phyloP scores from a whole-genome alignment of 1,140 invertebrate genomes.

The Lepeophtheirus salmonis region DNA sequence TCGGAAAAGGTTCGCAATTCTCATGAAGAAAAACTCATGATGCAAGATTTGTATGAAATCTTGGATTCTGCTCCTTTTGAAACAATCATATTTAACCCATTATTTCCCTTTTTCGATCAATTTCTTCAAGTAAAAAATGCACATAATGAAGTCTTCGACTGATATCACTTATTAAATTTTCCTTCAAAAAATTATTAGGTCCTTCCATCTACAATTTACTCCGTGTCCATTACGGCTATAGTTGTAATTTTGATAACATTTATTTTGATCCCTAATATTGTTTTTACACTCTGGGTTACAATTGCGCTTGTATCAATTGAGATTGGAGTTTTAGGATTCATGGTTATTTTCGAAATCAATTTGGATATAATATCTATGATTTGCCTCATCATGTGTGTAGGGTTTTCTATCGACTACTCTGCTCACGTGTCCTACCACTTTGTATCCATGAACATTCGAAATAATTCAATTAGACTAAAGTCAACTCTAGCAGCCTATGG shows the following conservation, averaged over 20 bases:
- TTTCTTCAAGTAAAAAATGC: too few relatives aligned
- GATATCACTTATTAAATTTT: too few relatives aligned
- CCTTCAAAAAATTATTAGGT: too few relatives aligned
- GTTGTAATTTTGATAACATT: constrained; percentile 35
- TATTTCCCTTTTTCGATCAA: too few relatives aligned
- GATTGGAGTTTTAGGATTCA: constrained; percentile 34
- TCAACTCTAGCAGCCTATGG: constrained; percentile 31
- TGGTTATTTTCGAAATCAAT: constrained; percentile 32
- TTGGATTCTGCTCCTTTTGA: too few relatives aligned
- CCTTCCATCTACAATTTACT: constrained; percentile 34
- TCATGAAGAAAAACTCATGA: neutral
- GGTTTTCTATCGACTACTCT: constrained; percentile 38
- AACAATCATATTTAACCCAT: too few relatives aligned
- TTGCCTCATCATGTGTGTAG: constrained; percentile 37
- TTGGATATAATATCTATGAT: constrained; percentile 38
- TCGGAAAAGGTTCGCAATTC: neutral
- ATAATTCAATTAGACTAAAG: constrained; percentile 25
- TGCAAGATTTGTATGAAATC: neutral
- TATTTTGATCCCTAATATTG: constrained; percentile 34
- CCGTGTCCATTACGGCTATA: constrained; percentile 32
- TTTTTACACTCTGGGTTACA: constrained; percentile 32
- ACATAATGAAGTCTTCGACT: too few relatives aligned
- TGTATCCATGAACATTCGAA: constrained; percentile 26
- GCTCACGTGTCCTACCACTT: constrained; percentile 38
- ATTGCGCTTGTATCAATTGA: constrained; percentile 34